phyloP scores from a whole-genome alignment of 2,113 vertebrate genomes.

The Catharus bicknelli region DNA sequence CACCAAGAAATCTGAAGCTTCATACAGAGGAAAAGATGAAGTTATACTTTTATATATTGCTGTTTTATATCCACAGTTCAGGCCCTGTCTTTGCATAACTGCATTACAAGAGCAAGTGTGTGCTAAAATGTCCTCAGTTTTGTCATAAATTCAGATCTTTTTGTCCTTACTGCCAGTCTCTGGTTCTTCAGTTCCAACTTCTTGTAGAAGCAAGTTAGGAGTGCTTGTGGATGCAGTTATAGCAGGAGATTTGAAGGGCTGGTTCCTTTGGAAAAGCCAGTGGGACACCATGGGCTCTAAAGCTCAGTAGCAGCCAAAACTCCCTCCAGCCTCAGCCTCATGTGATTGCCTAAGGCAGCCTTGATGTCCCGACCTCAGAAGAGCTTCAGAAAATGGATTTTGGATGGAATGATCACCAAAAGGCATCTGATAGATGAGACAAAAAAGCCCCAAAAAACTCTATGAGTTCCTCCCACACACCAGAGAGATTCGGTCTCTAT shows the following conservation, averaged over 20 bases:
- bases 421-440: not conserved
- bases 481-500: not conserved
- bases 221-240: not conserved
- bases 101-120: not conserved
- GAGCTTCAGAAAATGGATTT: not conserved
- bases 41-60: not conserved
- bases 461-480: not conserved
- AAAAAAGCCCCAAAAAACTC: not conserved
- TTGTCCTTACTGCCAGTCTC: not conserved
- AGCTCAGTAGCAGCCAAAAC: not conserved
- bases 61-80: not conserved
- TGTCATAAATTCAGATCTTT: not conserved
- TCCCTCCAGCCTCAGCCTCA: not conserved
- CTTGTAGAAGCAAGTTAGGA: not conserved
- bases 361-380: not conserved
- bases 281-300: not conserved
- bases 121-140: not conserved
- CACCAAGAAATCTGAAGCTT: not conserved
- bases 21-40: not conserved
- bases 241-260: not conserved
- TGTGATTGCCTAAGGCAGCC: not conserved
- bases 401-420: not conserved
- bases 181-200: not conserved
- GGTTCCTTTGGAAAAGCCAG: not conserved
- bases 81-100: not conserved